These are phyloP conservation scores for Plagiodera versicolora DNA, from an alignment of 2,888 invertebrate genomes.

Conservation along the genomic window DNA sequence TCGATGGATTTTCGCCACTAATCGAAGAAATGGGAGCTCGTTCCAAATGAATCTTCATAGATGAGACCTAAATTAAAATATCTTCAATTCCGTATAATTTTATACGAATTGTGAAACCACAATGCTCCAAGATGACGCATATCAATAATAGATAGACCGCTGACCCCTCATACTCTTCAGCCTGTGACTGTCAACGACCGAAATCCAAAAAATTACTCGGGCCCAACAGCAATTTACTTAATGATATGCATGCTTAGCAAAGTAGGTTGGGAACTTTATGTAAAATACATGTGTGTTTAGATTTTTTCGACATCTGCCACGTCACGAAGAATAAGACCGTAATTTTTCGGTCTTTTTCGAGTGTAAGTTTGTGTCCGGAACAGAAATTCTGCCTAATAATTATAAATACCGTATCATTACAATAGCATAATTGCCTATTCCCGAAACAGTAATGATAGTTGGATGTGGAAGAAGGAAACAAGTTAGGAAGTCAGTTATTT, in stretches of 20 bases:
- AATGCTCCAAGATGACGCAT: not conserved
- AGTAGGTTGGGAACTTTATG: slow-evolving; percentile 42
- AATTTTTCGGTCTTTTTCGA: slow-evolving; percentile 37
- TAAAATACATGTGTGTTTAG: slow-evolving; percentile 38
- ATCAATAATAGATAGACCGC: not conserved
- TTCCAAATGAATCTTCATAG: no score
- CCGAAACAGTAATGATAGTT: slow-evolving; percentile 11
- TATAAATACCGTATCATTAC: slow-evolving; percentile 21
- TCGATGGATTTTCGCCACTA: no score
- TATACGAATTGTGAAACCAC: no score
- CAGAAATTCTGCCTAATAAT: slow-evolving; percentile 18
- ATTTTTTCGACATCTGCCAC: slow-evolving; percentile 42
- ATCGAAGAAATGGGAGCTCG: no score
- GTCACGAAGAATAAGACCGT: slow-evolving; percentile 30
- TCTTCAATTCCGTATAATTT: no score
- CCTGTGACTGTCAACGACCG: slow-evolving; percentile 49
- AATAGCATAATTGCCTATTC: slow-evolving; percentile 13
- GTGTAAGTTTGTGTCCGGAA: slow-evolving; percentile 31
- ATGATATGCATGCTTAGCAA: slow-evolving; percentile 47
- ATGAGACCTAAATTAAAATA: no score
- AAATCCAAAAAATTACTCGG: slow-evolving; percentile 45
- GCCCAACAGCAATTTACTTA: slow-evolving; percentile 45
- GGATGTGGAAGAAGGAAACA: slow-evolving; percentile 6
- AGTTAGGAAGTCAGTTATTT: slow-evolving; percentile 6
- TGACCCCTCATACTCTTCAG: slow-evolving; percentile 34